phyloP scores from a whole-genome alignment of 2,113 vertebrate genomes.

The Etheostoma spectabile region DNA sequence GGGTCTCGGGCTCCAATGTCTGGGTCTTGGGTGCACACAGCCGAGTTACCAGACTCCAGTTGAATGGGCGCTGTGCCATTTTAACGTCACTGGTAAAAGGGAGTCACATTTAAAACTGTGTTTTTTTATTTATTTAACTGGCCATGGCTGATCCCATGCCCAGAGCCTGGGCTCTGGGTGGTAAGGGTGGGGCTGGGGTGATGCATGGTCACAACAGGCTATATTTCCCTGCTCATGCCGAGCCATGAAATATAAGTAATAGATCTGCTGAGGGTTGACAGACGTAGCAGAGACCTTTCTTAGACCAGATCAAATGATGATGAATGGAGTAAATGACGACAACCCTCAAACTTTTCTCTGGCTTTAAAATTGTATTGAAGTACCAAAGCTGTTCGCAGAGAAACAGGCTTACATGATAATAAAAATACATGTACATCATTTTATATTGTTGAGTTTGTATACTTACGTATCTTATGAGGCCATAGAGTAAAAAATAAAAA shows the following conservation, averaged over 20 bases:
- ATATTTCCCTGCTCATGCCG: conserved; percentile 52
- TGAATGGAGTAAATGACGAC: conserved; percentile 33
- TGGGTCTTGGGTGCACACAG: conserved; percentile 53
- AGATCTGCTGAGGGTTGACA: conserved; percentile 61
- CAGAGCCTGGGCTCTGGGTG: conserved; percentile 27
- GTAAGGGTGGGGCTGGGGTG: conserved; percentile 30
- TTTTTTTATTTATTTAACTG: conserved; percentile 43
- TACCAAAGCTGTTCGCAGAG: background rate
- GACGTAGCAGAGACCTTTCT: conserved; percentile 52
- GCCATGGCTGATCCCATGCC: conserved; percentile 48
- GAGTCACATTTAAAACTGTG: conserved; percentile 59
- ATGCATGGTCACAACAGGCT: conserved; percentile 53
- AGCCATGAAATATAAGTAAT: conserved; percentile 60
- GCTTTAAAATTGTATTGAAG: conserved; percentile 22
- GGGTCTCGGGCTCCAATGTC: conserved; percentile 54
- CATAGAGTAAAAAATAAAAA: background rate
- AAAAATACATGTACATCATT: background rate
- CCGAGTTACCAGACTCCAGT: conserved; percentile 57
- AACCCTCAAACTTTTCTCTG: conserved; percentile 21
- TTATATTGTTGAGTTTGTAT: background rate
- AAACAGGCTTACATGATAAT: background rate
- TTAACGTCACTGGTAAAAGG: conserved; percentile 56
- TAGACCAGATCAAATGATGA: conserved; percentile 53
- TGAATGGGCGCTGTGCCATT: conserved; percentile 59
- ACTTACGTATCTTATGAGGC: background rate